phyloP scores from a whole-genome alignment of 2,888 invertebrate species.

The Euclidia mi region DNA sequence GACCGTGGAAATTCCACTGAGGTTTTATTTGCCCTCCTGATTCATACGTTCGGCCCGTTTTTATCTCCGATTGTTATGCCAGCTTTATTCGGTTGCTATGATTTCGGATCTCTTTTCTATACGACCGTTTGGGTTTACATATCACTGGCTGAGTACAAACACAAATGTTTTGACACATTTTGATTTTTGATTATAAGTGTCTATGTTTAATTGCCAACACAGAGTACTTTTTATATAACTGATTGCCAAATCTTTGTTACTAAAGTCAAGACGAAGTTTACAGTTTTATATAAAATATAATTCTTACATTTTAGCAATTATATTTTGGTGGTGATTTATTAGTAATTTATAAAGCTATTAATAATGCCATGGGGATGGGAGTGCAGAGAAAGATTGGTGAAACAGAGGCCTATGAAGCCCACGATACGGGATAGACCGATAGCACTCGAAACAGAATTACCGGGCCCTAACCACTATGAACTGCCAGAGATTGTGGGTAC shows the following conservation, averaged over 20 bases:
- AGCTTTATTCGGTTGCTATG: constrained; percentile 43
- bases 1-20: constrained; percentile 75
- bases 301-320: background rate
- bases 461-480: constrained; percentile 74
- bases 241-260: too few species aligned
- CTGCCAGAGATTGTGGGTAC: constrained; percentile 73
- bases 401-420: constrained; percentile 71
- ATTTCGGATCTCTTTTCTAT: constrained; percentile 51
- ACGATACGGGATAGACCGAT: constrained; percentile 58
- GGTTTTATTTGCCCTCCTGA: constrained; percentile 79
- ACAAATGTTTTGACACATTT: constrained; percentile 20
- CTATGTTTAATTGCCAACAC: constrained; percentile 11
- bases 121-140: constrained; percentile 23
- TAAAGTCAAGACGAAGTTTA: constrained; percentile 1
- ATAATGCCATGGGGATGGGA: constrained; percentile 80
- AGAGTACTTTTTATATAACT: too few species aligned
- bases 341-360: constrained; percentile 15
- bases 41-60: constrained; percentile 65
- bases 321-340: constrained; percentile 5
- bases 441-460: constrained; percentile 46
- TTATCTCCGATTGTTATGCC: constrained; percentile 63
- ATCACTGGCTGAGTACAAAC: constrained; percentile 29
- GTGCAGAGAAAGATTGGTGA: constrained; percentile 73
- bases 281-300: background rate
- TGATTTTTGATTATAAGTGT: too few species aligned